Evolutionary conservation across 2,888 invertebrate species (phyloP).

Genomic region (Andrena camellia): DNA sequence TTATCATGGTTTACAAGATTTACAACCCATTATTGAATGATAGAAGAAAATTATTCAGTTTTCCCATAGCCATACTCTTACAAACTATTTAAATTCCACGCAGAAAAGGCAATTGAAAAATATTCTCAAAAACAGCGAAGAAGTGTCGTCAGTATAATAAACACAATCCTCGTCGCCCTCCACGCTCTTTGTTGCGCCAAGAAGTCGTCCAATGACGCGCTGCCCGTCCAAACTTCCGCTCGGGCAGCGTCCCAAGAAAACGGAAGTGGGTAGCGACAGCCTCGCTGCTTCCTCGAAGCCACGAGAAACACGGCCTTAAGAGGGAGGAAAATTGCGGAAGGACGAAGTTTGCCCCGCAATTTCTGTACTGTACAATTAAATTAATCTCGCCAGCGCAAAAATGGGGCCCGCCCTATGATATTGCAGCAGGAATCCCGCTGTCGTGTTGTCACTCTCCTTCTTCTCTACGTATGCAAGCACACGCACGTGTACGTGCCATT

Average conservation of each 20-base stretch:
- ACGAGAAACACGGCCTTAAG: conserved; percentile 46
- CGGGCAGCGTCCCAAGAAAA: not conserved
- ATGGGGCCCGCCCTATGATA: conserved; percentile 55
- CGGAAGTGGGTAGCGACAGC: not conserved
- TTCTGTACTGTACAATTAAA: conserved; percentile 75
- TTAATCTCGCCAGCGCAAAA: conserved; percentile 72
- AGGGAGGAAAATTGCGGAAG: conserved; percentile 45
- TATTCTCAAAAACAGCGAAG: no score
- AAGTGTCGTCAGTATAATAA: no score
- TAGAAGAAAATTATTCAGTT: no score
- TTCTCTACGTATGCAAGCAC: conserved; percentile 1
- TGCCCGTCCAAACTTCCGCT: no score
- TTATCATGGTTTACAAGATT: no score
- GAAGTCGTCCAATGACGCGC: no score
- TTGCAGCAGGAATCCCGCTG: conserved; percentile 45
- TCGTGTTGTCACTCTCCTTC: conserved; percentile 13
- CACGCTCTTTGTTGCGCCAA: no score
- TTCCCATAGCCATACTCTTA: no score
- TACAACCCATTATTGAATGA: no score
- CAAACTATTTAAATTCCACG: no score
- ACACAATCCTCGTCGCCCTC: no score
- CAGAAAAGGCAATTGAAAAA: no score
- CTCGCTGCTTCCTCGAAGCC: conserved; percentile 33
- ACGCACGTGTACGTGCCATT: not conserved
- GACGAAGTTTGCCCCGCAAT: conserved; percentile 67